These are phyloP conservation scores for Pipistrellus pipistrellus DNA, from an alignment of 2,797 vertebrate genomes.

Conservation along the genomic window DNA sequence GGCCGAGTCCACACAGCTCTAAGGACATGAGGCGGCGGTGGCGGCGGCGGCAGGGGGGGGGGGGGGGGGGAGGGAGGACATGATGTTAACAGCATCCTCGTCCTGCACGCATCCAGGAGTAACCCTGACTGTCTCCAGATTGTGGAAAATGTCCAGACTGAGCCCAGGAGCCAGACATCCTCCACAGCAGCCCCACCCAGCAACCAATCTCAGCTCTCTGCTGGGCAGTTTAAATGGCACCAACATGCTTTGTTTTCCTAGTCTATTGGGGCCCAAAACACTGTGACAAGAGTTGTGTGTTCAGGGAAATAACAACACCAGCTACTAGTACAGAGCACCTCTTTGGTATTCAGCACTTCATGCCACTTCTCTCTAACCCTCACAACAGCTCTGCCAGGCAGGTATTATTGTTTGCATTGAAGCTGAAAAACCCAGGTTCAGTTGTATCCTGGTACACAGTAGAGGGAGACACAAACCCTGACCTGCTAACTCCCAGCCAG, in stretches of 20 bases:
- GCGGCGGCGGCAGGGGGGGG: too few species aligned
- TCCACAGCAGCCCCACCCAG: background rate
- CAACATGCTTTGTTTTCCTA: background rate
- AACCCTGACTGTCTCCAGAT: background rate
- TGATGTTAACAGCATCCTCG: background rate
- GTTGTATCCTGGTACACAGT: background rate
- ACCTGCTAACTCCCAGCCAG: background rate
- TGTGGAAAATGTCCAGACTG: background rate
- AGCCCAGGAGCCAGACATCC: background rate
- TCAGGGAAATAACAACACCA: conserved; percentile 17
- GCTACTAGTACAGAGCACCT: background rate
- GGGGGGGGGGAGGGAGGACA: too few species aligned
- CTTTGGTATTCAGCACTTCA: background rate
- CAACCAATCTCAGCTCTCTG: background rate
- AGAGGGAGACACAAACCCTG: background rate
- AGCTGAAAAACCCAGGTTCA: background rate
- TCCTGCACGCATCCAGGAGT: background rate
- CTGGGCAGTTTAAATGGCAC: background rate
- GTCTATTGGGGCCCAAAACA: background rate
- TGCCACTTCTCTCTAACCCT: background rate
- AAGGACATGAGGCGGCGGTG: background rate
- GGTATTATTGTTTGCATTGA: background rate
- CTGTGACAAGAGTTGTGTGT: conserved; percentile 20
- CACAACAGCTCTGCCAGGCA: background rate
- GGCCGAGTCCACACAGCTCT: background rate